Evolutionary conservation across 2,888 invertebrate genomes (phyloP).

Genomic region (Patella depressa): DNA sequence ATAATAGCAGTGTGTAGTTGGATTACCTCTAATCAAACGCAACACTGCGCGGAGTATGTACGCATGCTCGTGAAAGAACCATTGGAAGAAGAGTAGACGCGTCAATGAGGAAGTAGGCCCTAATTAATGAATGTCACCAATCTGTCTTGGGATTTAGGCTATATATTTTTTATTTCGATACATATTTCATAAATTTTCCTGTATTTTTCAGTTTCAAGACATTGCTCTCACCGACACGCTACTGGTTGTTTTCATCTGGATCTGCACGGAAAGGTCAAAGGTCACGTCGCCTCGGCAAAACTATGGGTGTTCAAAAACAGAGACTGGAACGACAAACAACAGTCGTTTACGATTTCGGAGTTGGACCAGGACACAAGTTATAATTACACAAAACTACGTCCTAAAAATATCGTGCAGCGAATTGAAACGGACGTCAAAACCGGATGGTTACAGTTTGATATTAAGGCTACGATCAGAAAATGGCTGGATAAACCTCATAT

Average conservation of each 20-base stretch:
- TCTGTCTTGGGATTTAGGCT: no score
- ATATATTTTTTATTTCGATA: no score
- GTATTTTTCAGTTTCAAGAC: conserved; percentile 42
- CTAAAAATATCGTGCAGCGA: conserved; percentile 47
- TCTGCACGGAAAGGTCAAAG: conserved; percentile 43
- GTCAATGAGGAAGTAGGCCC: no score
- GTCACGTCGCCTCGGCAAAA: conserved; percentile 45
- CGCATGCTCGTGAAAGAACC: no score
- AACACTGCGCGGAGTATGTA: no score
- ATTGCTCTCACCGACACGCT: conserved; percentile 40
- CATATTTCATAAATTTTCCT: no score
- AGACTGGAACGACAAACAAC: conserved; percentile 51
- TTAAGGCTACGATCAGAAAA: conserved; percentile 46
- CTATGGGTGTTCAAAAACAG: conserved; percentile 60
- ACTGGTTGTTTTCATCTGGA: conserved; percentile 55
- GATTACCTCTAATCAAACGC: no score
- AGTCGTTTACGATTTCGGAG: conserved; percentile 52
- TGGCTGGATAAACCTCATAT: conserved; percentile 50
- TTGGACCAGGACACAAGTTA: conserved; percentile 33
- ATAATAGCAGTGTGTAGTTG: no score
- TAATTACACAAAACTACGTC: conserved; percentile 32
- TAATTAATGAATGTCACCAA: no score
- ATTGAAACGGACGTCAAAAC: conserved; percentile 50
- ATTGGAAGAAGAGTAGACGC: no score
- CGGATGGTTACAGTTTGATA: conserved; percentile 57